Evolutionary conservation across 2,113 vertebrate genomes (phyloP).

Genomic region (Ictidomys tridecemlineatus): DNA sequence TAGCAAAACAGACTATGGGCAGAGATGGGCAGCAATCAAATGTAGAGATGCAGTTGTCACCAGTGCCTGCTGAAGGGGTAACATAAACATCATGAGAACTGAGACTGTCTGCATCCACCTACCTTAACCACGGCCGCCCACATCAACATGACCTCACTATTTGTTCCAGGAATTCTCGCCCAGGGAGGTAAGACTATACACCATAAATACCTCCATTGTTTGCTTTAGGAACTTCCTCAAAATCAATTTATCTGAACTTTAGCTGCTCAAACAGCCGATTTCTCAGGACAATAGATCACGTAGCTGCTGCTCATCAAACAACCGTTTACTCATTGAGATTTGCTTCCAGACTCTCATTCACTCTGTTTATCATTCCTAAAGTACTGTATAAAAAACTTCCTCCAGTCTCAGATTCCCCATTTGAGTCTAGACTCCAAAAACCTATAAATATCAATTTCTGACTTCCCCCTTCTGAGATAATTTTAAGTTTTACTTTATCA

Average conservation of each 20-base stretch:
- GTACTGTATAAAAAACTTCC: background rate
- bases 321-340: background rate
- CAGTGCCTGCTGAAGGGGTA: background rate
- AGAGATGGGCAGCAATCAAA: background rate
- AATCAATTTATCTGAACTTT: constrained; percentile 24
- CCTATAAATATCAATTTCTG: background rate
- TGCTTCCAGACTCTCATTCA: background rate
- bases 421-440: background rate
- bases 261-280: background rate
- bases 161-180: constrained; percentile 40
- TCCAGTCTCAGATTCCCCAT: background rate
- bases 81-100: background rate
- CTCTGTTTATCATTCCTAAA: background rate
- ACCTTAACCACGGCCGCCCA: background rate
- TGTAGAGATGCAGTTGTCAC: background rate
- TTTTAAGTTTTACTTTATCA: background rate
- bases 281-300: background rate
- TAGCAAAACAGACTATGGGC: background rate
- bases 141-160: background rate
- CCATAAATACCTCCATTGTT: constrained; percentile 14
- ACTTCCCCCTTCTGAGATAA: background rate
- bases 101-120: background rate
- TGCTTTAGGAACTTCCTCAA: constrained; percentile 16
- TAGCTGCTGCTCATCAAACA: background rate
- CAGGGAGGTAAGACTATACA: background rate